These are phyloP conservation scores for rat (Rattus norvegicus) DNA, from an alignment of 2,113 vertebrate genomes.

Conservation along the genomic window GRCr8 NC_086026.1:90690001-90690500, in stretches of 20 bases:
- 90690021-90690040: neutral
- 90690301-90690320: neutral
- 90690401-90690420: neutral
- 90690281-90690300: no score
- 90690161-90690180: neutral
- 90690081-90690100: neutral
- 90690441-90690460: neutral
- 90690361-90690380: neutral
- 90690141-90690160: neutral
- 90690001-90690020: neutral
- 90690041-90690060: neutral
- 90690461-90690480: neutral
- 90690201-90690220: neutral
- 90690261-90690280: neutral
- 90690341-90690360: neutral
- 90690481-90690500: neutral
- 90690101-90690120: neutral
- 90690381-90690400: neutral
- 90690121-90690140: neutral
- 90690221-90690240: neutral
- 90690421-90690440: neutral
- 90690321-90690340: neutral
- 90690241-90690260: neutral
- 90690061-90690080: no score
- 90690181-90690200: neutral